Conservation (phyloP, 2,113 vertebrate genomes). For the Istiophorus platypterus region DNA sequence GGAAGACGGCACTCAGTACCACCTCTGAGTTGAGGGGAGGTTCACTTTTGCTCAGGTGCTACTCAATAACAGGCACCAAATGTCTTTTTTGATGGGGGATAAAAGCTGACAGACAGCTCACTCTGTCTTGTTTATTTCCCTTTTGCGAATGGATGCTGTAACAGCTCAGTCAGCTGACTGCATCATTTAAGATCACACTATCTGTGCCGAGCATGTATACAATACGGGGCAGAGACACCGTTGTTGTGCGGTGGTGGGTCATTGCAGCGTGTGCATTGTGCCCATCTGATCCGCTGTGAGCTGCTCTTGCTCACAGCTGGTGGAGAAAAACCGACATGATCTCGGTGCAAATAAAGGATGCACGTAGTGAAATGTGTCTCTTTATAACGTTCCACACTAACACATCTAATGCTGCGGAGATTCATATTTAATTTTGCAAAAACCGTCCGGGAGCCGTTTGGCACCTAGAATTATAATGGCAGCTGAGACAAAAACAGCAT, state of each 20-base stretch:
- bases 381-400: conserved; percentile 24
- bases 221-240: conserved; percentile 19
- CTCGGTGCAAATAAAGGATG: conserved; percentile 35
- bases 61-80: conserved; percentile 67
- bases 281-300: conserved; percentile 26
- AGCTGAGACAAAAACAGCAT: neutral
- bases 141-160: conserved; percentile 45
- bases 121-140: conserved; percentile 60
- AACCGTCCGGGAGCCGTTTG: conserved; percentile 17
- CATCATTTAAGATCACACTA: conserved; percentile 65
- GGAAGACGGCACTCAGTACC: conserved; percentile 66
- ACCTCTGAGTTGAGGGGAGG: conserved; percentile 65
- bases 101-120: conserved; percentile 68
- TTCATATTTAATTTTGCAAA: conserved; percentile 30
- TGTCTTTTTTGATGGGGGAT: conserved; percentile 65
- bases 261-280: conserved; percentile 13
- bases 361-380: conserved; percentile 17
- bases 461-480: conserved; percentile 6
- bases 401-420: conserved; percentile 26
- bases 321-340: conserved; percentile 28
- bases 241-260: conserved; percentile 19
- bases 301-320: conserved; percentile 41
- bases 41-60: conserved; percentile 65
- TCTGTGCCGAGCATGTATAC: conserved; percentile 33
- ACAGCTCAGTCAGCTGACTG: conserved; percentile 63